A percentile compares a stretch with the other conserved stretches of the same genome.
Evolutionary conservation across 2,797 vertebrate genomes (phyloP).

Genomic region (Pitangus sulphuratus): DNA sequence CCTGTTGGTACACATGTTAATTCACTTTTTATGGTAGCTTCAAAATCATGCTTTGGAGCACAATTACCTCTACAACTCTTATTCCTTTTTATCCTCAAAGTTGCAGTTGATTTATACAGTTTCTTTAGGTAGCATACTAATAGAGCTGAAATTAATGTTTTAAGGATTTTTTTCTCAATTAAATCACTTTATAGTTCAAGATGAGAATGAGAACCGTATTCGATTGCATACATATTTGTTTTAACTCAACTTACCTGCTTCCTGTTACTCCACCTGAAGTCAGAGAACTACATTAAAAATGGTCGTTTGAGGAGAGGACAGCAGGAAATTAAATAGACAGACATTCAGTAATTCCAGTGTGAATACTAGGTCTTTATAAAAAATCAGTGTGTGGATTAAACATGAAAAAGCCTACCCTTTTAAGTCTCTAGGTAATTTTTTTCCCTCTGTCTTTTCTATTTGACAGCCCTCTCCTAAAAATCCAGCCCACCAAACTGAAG

Average conservation of each 20-base stretch:
- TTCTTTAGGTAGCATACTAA: not conserved
- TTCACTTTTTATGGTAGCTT: not conserved
- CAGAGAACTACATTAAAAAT: not conserved
- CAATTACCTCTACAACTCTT: not conserved
- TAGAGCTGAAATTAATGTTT: not conserved
- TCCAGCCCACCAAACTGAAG: not conserved
- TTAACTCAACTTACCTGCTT: not conserved
- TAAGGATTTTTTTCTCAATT: not conserved
- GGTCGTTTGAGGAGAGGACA: not conserved
- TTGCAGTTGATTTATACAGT: not conserved
- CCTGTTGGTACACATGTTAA: not conserved
- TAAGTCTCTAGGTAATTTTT: not conserved
- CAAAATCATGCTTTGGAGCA: not conserved
- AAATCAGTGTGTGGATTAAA: not conserved
- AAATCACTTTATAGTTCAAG: not conserved
- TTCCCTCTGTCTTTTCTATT: not conserved
- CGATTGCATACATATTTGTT: not conserved
- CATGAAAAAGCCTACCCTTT: not conserved
- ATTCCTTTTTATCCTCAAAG: not conserved
- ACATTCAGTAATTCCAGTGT: not conserved
- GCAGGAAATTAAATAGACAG: not conserved
- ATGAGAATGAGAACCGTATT: not conserved
- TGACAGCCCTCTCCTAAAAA: rapidly evolving
- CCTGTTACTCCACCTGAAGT: not conserved
- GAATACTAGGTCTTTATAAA: not conserved